phyloP scores from a whole-genome alignment of 2,113 vertebrate species.

The Indicator indicator region DNA sequence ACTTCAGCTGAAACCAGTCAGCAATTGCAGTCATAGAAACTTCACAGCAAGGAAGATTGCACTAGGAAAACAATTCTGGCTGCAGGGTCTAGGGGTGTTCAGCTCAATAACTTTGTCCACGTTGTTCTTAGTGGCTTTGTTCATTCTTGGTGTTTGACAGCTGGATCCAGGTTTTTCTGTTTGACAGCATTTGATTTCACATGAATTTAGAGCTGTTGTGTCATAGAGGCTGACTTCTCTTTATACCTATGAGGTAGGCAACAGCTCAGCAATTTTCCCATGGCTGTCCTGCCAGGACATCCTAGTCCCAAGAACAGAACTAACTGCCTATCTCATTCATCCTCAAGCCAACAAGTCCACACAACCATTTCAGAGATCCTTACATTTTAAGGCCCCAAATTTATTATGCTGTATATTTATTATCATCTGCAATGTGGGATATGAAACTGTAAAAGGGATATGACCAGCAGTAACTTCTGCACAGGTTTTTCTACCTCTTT shows the following conservation, averaged over 20 bases:
- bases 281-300: not conserved
- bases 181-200: not conserved
- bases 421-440: not conserved
- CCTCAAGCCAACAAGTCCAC: not conserved
- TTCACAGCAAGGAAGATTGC: not conserved
- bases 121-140: not conserved
- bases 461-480: not conserved
- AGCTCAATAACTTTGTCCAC: not conserved
- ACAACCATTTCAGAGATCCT: not conserved
- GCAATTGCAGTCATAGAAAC: not conserved
- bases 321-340: not conserved
- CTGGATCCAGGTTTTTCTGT: not conserved
- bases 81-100: not conserved
- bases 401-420: not conserved
- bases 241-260: not conserved
- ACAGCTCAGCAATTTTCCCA: not conserved
- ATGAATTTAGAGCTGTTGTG: not conserved
- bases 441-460: not conserved
- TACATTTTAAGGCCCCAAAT: not conserved
- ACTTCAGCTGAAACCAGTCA: constrained; percentile 15
- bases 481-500: not conserved
- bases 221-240: not conserved
- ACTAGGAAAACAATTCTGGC: not conserved
- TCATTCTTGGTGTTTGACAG: not conserved
- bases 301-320: not conserved